A percentile compares a stretch with the other conserved stretches of the same genome.
Conservation (phyloP, 2,113 vertebrate species). For the Cinclus cinclus region DNA sequence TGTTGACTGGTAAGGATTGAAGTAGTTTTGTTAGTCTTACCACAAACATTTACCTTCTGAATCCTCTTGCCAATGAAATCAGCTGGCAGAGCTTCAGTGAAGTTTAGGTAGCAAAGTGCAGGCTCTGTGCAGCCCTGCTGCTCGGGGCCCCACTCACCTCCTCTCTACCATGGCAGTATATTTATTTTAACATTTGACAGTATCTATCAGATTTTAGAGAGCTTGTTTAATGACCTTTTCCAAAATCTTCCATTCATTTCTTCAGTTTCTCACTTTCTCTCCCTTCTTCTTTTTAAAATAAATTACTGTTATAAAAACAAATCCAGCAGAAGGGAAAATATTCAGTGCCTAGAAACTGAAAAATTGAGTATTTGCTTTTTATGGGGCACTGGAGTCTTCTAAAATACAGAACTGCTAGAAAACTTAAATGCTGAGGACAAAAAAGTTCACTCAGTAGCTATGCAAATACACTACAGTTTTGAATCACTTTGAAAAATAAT, state of each 20-base stretch:
- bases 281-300: conserved; percentile 79
- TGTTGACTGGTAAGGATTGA: not conserved
- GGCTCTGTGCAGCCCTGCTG: not conserved
- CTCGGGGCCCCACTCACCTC: not conserved
- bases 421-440: conserved; percentile 78
- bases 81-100: conserved; percentile 11
- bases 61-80: conserved; percentile 18
- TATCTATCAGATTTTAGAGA: conserved; percentile 62
- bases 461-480: conserved; percentile 70
- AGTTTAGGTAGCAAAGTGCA: not conserved
- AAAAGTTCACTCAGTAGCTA: conserved; percentile 70
- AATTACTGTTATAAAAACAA: conserved; percentile 87
- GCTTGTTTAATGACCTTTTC: conserved; percentile 57
- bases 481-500: conserved; percentile 75
- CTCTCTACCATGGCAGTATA: not conserved
- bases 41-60: conserved; percentile 29
- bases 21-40: conserved; percentile 16
- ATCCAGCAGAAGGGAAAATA: conserved; percentile 81
- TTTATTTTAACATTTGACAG: conserved; percentile 47
- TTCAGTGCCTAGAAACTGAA: conserved; percentile 77
- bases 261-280: conserved; percentile 70
- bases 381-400: conserved; percentile 85
- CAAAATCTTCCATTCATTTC: conserved; percentile 65
- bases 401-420: conserved; percentile 83
- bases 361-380: conserved; percentile 83